A percentile compares a stretch with the other conserved stretches of the same genome.
These are phyloP conservation scores for Amphiprion clarkii DNA, from an alignment of 2,797 vertebrate genomes.

Conservation along the genomic window DNA sequence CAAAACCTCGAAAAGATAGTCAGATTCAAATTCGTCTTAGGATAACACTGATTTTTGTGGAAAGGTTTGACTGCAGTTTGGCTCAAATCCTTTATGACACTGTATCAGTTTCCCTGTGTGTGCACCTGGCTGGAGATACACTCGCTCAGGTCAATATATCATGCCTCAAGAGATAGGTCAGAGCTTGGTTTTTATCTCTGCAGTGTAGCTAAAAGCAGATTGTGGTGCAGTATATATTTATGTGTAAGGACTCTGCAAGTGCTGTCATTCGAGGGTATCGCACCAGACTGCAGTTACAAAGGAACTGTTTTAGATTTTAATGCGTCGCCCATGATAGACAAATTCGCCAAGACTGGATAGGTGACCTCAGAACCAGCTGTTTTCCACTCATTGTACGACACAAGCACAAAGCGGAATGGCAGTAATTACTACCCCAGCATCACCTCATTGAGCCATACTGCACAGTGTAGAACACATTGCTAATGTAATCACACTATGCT, in stretches of 20 bases:
- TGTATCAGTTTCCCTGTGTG: slow-evolving; percentile 62
- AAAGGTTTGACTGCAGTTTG: slow-evolving; percentile 48
- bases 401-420: slow-evolving; percentile 65
- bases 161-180: slow-evolving; percentile 72
- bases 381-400: slow-evolving; percentile 61
- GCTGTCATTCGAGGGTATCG: slow-evolving; percentile 46
- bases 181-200: slow-evolving; percentile 72
- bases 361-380: slow-evolving; percentile 77
- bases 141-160: slow-evolving; percentile 74
- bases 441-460: slow-evolving; percentile 76
- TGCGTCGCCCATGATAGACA: slow-evolving; percentile 36
- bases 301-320: slow-evolving; percentile 50
- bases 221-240: slow-evolving; percentile 62
- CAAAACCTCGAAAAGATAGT: slow-evolving; percentile 24
- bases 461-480: slow-evolving; percentile 72
- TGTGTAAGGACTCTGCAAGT: slow-evolving; percentile 44
- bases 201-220: slow-evolving; percentile 70
- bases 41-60: slow-evolving; percentile 34
- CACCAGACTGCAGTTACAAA: slow-evolving; percentile 30
- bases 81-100: slow-evolving; percentile 58
- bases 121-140: slow-evolving; percentile 70
- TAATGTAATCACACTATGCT: slow-evolving; percentile 80
- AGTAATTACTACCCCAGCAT: slow-evolving; percentile 70
- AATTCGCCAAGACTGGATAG: slow-evolving; percentile 58
- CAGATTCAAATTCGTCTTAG: slow-evolving; percentile 48